These are phyloP conservation scores for Ostrea denselamellosa DNA, from an alignment of 1,140 invertebrate genomes.

Conservation along the genomic window DNA sequence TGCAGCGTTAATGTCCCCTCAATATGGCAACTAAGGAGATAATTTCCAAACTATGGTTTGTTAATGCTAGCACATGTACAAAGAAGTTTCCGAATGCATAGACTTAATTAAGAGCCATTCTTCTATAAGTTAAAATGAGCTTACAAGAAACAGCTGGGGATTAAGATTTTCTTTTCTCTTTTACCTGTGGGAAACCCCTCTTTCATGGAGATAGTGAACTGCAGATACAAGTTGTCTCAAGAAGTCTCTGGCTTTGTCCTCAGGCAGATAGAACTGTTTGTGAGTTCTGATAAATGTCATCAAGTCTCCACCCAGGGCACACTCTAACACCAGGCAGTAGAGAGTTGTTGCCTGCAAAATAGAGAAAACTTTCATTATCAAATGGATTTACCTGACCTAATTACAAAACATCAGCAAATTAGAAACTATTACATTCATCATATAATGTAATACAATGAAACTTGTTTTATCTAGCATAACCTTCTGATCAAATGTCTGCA, in stretches of 20 bases:
- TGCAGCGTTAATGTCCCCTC: neutral
- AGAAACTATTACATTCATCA: too few relatives aligned
- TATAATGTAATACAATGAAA: too few relatives aligned
- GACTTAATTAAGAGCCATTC: too few relatives aligned
- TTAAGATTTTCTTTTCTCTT: neutral
- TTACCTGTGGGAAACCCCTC: conserved; percentile 85
- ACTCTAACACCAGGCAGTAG: conserved; percentile 85
- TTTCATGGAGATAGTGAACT: conserved; percentile 84
- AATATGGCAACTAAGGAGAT: neutral
- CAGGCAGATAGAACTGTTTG: conserved; percentile 82
- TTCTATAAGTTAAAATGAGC: too few relatives aligned
- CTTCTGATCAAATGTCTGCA: too few relatives aligned
- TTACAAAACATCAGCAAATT: too few relatives aligned
- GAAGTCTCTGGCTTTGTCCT: conserved; percentile 82
- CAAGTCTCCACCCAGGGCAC: conserved; percentile 85
- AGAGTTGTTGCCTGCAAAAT: conserved; percentile 78
- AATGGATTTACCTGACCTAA: neutral
- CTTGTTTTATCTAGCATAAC: too few relatives aligned
- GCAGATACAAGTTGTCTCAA: conserved; percentile 85
- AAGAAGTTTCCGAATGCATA: neutral
- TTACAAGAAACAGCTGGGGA: too few relatives aligned
- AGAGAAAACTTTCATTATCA: neutral
- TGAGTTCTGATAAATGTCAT: conserved; percentile 83
- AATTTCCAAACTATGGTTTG: neutral
- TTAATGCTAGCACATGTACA: neutral